Evolutionary conservation across 2,888 invertebrate species (phyloP), one percentile per base, ranked within the genome.

Genomic region (Pachymerium ferrugineum): DNA sequence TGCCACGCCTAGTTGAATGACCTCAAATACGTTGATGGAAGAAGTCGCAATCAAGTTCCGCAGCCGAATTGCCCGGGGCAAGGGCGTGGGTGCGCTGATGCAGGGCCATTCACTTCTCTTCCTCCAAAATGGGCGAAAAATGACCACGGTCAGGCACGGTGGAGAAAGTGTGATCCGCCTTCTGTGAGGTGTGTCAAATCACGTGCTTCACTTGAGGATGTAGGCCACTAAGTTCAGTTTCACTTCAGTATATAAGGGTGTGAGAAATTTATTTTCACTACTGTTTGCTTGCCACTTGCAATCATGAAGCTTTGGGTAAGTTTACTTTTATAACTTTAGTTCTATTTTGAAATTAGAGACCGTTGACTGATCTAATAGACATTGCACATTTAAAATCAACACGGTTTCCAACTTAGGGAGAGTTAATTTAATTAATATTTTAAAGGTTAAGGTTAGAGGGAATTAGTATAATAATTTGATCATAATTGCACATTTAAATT

Each of bases 1-100:
- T 54, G 54, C 54, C 54, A 54, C 54, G 25, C 54, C 54, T 54
- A 54, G 54, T 54, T 54, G 54, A 54, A 54, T 28, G 54, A 54
- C 19, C 54, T 54, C 22, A 54, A 22, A 12, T 54, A 14, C 22
- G 8, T 8, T 54, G 12, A 28, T 25, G 54, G 54, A 54, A 54
- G 54, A 54, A 25, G 54, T 22, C 22, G 54, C 22, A 54, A 54
- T 25, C 54, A 14, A 47, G 54, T 54, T 54, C 54, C 54, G 54
- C 8, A 54, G 54, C 54, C 25, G 6, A 22, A 25, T 12, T 25
- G 54, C 25, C 14, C 4, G 5, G 12, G n/a, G 54, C 54, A 25
- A 22, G 54, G 54, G 54, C 54, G 54, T n/a, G 54, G 54, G 22
- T 25, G 10, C 8, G 25, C 10, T 12, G 54, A 54, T 54, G 54